A percentile compares a stretch with the other conserved stretches of the same genome.
Conservation (phyloP, 2,888 invertebrate species). For the Theretra japonica region DNA sequence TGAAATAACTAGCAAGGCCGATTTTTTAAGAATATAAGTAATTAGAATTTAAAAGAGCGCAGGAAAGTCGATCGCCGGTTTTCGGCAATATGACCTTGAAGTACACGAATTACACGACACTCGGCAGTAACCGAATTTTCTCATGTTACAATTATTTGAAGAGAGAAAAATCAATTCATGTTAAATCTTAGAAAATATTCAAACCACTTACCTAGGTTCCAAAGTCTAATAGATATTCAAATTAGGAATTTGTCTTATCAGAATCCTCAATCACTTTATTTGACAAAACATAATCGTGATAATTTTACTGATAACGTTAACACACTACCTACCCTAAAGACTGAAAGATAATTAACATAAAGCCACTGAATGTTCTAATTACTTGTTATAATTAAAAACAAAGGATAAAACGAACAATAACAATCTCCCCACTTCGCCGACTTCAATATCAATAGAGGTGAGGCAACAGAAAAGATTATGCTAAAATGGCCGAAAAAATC, state of each 20-base stretch:
- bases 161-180: background rate
- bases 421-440: background rate
- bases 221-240: slow-evolving; percentile 31
- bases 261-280: slow-evolving; percentile 40
- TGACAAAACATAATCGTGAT: slow-evolving; percentile 42
- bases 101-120: background rate
- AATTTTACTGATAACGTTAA: slow-evolving; percentile 42
- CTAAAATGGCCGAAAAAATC: background rate
- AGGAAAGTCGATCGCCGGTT: background rate
- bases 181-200: background rate
- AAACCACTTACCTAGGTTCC: slow-evolving; percentile 37
- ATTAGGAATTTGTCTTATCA: slow-evolving; percentile 34
- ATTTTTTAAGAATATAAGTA: background rate
- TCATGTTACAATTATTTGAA: too few relatives aligned
- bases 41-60: background rate
- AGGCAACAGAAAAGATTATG: background rate
- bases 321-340: slow-evolving; percentile 33
- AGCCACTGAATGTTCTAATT: background rate
- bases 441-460: background rate
- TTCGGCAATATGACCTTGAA: slow-evolving; percentile 23
- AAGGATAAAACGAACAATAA: slow-evolving; percentile 25
- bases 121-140: too few relatives aligned
- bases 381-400: slow-evolving; percentile 19
- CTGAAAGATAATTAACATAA: slow-evolving; percentile 1
- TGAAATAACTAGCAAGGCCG: background rate